These are phyloP conservation scores for Nettapus auritus DNA, from an alignment of 2,113 vertebrate genomes.

Conservation along the genomic window DNA sequence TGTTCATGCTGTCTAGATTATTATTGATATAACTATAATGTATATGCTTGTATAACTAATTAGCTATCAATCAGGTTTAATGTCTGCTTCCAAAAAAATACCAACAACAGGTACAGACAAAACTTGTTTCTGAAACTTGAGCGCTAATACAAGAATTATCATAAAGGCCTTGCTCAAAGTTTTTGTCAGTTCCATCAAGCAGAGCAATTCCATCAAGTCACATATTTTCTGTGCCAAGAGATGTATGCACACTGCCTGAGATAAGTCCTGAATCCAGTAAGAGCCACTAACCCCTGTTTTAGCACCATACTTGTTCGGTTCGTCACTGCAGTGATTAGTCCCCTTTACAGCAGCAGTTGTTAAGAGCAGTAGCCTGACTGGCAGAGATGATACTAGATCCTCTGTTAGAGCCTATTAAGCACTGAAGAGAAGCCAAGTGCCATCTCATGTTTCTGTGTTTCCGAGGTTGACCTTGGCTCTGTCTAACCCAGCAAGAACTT, in stretches of 20 bases:
- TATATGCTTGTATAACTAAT: neutral
- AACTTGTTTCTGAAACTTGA: neutral
- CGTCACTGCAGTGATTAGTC: neutral
- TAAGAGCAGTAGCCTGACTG: neutral
- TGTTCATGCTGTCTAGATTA: neutral
- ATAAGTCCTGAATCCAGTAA: neutral
- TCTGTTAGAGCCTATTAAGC: neutral
- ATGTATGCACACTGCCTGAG: neutral
- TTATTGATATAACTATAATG: neutral
- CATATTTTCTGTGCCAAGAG: neutral
- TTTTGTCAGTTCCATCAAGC: neutral
- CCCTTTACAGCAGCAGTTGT: neutral
- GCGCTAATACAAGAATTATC: neutral
- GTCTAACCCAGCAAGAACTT: neutral
- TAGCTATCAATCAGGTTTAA: neutral
- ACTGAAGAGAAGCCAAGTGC: neutral
- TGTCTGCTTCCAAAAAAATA: neutral
- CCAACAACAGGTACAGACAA: neutral
- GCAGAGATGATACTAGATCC: neutral
- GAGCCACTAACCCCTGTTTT: neutral
- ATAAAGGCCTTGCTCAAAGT: neutral
- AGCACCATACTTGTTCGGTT: neutral
- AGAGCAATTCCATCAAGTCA: neutral
- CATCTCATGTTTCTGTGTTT: constrained; percentile 11
- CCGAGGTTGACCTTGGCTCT: neutral